Evolutionary conservation across 2,888 invertebrate species (phyloP), one percentile per base, ranked within the genome.

Genomic region (Biston stratarius): DNA sequence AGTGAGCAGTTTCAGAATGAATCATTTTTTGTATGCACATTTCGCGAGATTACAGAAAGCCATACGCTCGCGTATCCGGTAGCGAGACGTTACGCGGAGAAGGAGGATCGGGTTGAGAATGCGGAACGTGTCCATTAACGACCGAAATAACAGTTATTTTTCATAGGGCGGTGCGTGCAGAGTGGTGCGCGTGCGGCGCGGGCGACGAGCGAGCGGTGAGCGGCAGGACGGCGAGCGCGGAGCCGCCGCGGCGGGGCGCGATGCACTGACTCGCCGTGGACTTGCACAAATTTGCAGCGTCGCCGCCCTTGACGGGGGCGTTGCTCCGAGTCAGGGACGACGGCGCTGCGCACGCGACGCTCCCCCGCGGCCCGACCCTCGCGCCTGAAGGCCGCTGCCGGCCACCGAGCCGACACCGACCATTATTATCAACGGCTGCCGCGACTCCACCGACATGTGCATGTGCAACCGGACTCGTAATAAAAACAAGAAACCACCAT

Each of bases 301-400:
- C 92, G 93, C 92, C 94, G 94, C 94, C 94, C 94, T 93, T 94
- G 93, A 92, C 93, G 91, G 92, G 94, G 94, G 91, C 94, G 93
- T 93, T 94, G 94, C 92, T 91, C 94, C 90, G 89, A 86, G 84
- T 90, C 93, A 93, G 94, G 93, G 92, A 93, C 93, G 92, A 87
- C 89, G 84, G 83, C 80, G 85, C 86, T 87, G 92, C 92, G 92
- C 92, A 91, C 92, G 92, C 92, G 92, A 90, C 90, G 86, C 88
- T 90, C 83, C 89, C 90, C 87, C 86, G 86, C 88, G 77, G 55
- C 42, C 84, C 84, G 81, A 78, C 78, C 81, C 76, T 67, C 73
- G 56, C 58, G 24, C 61, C 77, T 74, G 79, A 79, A 72, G 74
- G 75, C 79, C 78, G 77, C 76, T 72, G 76, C 73, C 74, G 65